phyloP scores from a whole-genome alignment of 2,888 invertebrate genomes.

The Salpingus planirostris region DNA sequence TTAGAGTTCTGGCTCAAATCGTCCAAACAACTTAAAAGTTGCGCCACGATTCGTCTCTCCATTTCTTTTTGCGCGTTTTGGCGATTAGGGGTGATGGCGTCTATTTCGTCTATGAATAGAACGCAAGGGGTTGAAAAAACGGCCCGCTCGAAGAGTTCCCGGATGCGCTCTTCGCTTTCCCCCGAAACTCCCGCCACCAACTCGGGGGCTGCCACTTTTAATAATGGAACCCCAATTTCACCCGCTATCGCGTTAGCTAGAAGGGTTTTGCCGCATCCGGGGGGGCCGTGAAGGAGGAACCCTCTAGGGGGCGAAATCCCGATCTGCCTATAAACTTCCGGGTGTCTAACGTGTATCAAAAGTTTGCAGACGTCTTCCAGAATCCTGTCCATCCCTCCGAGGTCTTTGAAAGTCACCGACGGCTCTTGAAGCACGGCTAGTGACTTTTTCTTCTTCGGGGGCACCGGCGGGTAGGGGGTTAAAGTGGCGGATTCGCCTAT shows the following conservation, averaged over 20 bases:
- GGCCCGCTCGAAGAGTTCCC: constrained; percentile 85
- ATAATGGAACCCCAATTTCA: constrained; percentile 60
- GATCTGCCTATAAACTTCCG: constrained; percentile 76
- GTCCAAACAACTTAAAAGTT: constrained; percentile 83
- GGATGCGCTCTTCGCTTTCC: constrained; percentile 87
- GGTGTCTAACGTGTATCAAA: constrained; percentile 79
- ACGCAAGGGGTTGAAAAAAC: constrained; percentile 66
- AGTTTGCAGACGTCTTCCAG: constrained; percentile 44
- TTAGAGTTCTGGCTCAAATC: constrained; percentile 48
- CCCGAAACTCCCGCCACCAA: constrained; percentile 91
- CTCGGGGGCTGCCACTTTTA: constrained; percentile 87
- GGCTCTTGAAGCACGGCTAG: constrained; percentile 35
- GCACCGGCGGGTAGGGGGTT: constrained; percentile 7
- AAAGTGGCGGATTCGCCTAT: constrained; percentile 27
- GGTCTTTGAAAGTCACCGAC: constrained; percentile 58
- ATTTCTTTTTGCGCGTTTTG: constrained; percentile 89
- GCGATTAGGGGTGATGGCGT: constrained; percentile 87
- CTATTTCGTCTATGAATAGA: constrained; percentile 93
- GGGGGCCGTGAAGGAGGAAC: constrained; percentile 89
- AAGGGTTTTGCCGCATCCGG: constrained; percentile 87
- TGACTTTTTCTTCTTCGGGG: constrained; percentile 34
- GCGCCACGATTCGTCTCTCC: constrained; percentile 92
- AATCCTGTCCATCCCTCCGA: constrained; percentile 73
- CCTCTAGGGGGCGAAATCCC: constrained; percentile 85
- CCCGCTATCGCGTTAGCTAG: constrained; percentile 77